A percentile compares a stretch with the other conserved stretches of the same genome.
phyloP scores from a whole-genome alignment of 1,140 invertebrate species.

The Notospermus geniculatus region DNA sequence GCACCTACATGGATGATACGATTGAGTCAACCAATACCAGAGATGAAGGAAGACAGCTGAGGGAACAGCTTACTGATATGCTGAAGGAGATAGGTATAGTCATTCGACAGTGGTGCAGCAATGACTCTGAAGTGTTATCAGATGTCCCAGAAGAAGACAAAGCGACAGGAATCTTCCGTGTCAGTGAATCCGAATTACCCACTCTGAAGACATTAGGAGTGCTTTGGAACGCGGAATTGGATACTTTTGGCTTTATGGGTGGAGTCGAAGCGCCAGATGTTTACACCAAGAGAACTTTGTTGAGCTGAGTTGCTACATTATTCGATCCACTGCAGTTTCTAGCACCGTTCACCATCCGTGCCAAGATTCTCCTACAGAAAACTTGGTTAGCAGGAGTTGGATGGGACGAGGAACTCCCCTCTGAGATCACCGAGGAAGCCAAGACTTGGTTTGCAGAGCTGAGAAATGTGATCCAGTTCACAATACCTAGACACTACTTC shows the following conservation, averaged over 20 bases:
- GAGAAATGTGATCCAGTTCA: background rate
- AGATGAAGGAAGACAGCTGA: background rate
- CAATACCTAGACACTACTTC: background rate
- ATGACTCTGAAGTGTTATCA: too few relatives aligned
- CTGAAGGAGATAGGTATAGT: too few relatives aligned
- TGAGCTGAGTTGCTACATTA: background rate
- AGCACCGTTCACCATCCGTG: background rate
- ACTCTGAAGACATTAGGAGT: too few relatives aligned
- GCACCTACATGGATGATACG: slow-evolving; percentile 10
- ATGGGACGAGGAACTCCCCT: slow-evolving; percentile 1
- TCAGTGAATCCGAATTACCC: too few relatives aligned
- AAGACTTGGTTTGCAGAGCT: background rate
- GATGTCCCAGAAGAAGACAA: too few relatives aligned
- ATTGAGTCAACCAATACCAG: background rate
- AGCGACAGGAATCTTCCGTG: too few relatives aligned
- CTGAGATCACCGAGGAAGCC: too few relatives aligned
- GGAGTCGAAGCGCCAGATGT: background rate
- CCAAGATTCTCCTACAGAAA: slow-evolving; percentile 1
- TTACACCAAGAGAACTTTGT: background rate
- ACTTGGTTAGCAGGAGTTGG: background rate
- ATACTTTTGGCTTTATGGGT: slow-evolving; percentile 7
- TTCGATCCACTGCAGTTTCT: slow-evolving; percentile 6
- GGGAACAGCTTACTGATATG: too few relatives aligned
- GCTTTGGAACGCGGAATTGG: slow-evolving; percentile 16
- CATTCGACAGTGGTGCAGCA: too few relatives aligned